Evolutionary conservation across 2,797 vertebrate genomes (phyloP).

Genomic region (Selene dorsalis): DNA sequence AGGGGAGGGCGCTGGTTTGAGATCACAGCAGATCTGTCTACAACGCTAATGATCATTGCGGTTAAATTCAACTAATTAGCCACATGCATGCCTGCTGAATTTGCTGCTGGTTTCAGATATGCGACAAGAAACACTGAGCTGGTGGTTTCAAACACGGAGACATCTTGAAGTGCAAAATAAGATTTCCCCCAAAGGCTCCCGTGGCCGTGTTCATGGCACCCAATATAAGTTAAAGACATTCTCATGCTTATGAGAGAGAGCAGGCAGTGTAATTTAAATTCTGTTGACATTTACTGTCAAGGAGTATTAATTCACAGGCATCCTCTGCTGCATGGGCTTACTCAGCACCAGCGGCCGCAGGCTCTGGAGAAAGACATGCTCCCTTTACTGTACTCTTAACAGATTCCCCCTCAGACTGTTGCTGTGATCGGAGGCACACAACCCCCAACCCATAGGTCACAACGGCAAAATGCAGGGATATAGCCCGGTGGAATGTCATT

Average conservation of each 20-base stretch:
- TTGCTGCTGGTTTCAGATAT: constrained; percentile 73
- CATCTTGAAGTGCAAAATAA: constrained; percentile 79
- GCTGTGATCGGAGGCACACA: constrained; percentile 69
- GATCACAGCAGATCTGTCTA: constrained; percentile 84
- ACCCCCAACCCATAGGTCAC: constrained; percentile 77
- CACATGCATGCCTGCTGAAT: constrained; percentile 73
- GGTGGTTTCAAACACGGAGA: constrained; percentile 77
- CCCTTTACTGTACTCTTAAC: constrained; percentile 77
- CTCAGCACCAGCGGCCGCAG: constrained; percentile 84
- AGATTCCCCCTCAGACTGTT: constrained; percentile 71
- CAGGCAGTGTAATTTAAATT: constrained; percentile 86
- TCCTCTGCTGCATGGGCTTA: constrained; percentile 82
- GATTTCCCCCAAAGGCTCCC: constrained; percentile 71
- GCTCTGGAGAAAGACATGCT: constrained; percentile 79
- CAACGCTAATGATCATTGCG: constrained; percentile 82
- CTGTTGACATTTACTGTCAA: constrained; percentile 91
- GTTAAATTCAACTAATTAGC: constrained; percentile 86
- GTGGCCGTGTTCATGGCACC: constrained; percentile 79
- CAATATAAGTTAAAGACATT: constrained; percentile 85
- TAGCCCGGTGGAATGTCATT: constrained; percentile 81
- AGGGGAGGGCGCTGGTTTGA: constrained; percentile 69
- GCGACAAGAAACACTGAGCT: constrained; percentile 77
- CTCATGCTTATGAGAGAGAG: constrained; percentile 82
- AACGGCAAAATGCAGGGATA: constrained; percentile 62
- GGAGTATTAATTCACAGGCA: constrained; percentile 84